Evolutionary conservation across 53 echinoderm and acorn worm genomes (phyloP).

Genomic region (Luidia sarsii): DNA sequence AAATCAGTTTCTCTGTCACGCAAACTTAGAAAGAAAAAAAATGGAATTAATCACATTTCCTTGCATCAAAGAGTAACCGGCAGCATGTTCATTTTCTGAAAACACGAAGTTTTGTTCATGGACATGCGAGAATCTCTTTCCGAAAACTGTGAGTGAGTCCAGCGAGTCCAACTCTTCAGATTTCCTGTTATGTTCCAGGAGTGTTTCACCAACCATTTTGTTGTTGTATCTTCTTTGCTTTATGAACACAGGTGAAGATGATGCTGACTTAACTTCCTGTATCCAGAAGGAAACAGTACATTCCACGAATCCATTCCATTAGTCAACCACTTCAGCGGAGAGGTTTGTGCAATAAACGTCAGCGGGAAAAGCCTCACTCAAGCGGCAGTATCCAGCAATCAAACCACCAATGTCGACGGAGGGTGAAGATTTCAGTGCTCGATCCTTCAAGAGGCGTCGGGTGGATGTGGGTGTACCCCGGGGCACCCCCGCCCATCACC

Average conservation of each 20-base stretch:
- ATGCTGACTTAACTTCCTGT: constrained; percentile 38
- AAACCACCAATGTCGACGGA: constrained; percentile 57
- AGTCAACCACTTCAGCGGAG: neutral
- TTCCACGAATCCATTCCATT: constrained; percentile 37
- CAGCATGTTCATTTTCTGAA: too few species aligned
- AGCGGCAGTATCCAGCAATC: too few species aligned
- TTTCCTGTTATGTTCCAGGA: constrained; percentile 40
- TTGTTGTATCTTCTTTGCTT: constrained; percentile 27
- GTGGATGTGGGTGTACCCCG: constrained; percentile 77
- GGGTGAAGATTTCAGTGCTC: constrained; percentile 44
- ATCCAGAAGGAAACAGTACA: constrained; percentile 40
- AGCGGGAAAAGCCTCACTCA: neutral
- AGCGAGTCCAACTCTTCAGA: constrained; percentile 30
- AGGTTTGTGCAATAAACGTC: constrained; percentile 47
- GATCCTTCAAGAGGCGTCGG: constrained; percentile 70
- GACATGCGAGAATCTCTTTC: too few species aligned
- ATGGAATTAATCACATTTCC: too few species aligned
- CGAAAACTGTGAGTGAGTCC: too few species aligned
- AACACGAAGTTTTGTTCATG: too few species aligned
- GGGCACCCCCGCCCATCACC: constrained; percentile 53
- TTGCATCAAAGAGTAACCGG: too few species aligned
- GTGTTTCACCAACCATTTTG: neutral
- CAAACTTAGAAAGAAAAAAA: too few species aligned
- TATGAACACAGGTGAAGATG: constrained; percentile 26
- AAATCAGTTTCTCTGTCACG: too few species aligned